Evolutionary conservation across 2,888 invertebrate genomes (phyloP).

Genomic region (Bellardia pandia): DNA sequence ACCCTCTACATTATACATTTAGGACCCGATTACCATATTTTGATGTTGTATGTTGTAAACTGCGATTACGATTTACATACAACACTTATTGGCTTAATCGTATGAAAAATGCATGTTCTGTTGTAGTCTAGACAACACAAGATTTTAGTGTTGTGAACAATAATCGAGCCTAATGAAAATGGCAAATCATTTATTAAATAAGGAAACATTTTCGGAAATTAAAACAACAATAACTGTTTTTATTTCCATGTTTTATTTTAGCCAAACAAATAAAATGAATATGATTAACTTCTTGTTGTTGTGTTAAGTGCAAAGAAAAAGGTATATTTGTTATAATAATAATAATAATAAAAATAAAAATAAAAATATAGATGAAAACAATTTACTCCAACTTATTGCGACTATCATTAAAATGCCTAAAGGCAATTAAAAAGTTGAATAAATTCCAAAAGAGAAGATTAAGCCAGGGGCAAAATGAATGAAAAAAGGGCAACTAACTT

Average conservation of each 20-base stretch:
- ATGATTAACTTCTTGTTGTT: constrained; percentile 50
- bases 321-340: background rate
- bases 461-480: constrained; percentile 15
- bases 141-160: too few species aligned
- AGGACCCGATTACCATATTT: too few species aligned
- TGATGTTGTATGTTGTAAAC: too few species aligned
- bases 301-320: background rate
- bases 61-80: too few species aligned
- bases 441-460: background rate
- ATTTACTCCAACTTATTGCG: constrained; percentile 11
- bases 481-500: constrained; percentile 28
- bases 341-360: too few species aligned
- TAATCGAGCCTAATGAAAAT: background rate
- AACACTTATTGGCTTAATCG: too few species aligned
- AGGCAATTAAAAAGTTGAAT: constrained; percentile 8
- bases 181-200: constrained; percentile 14
- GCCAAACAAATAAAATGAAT: constrained; percentile 1
- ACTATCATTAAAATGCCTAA: constrained; percentile 22
- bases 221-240: constrained; percentile 31
- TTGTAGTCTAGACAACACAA: too few species aligned
- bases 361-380: background rate
- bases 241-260: background rate
- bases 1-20: background rate
- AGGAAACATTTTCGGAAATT: constrained; percentile 48
- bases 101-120: too few species aligned